Conservation (phyloP, 2,113 vertebrate species). For the Erythrocercus mccallii region DNA sequence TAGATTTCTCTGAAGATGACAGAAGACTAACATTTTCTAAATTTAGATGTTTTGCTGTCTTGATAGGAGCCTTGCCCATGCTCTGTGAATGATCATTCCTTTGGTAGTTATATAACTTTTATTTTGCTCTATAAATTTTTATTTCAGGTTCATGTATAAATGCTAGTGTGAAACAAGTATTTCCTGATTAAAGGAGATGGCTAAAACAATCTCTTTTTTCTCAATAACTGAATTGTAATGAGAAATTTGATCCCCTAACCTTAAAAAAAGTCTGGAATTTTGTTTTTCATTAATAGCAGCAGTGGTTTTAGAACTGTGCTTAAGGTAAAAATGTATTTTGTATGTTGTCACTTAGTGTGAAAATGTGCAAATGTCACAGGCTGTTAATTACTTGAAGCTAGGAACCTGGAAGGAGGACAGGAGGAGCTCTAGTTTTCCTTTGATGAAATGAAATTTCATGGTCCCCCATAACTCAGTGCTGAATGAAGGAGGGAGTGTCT, state of each 20-base stretch:
- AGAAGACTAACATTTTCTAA: background rate
- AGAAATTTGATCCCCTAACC: background rate
- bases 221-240: background rate
- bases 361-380: slow-evolving; percentile 1
- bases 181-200: background rate
- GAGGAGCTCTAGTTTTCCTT: background rate
- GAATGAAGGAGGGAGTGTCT: background rate
- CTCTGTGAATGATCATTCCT: background rate
- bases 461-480: background rate
- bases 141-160: background rate
- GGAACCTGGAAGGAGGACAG: background rate
- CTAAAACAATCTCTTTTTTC: background rate
- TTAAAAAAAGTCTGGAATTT: background rate
- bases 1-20: background rate
- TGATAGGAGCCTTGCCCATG: background rate
- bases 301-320: background rate
- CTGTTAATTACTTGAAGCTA: slow-evolving; percentile 7
- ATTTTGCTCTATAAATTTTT: background rate
- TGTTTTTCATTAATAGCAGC: background rate
- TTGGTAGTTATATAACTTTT: background rate
- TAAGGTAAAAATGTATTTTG: background rate
- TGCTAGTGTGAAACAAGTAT: background rate
- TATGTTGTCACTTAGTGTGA: background rate
- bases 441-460: background rate
- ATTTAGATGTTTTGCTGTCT: background rate